Percentiles rank a stretch among this genome's conserved stretches.
Evolutionary conservation across 2,797 vertebrate genomes (phyloP).

Genomic region (Dallia pectoralis): DNA sequence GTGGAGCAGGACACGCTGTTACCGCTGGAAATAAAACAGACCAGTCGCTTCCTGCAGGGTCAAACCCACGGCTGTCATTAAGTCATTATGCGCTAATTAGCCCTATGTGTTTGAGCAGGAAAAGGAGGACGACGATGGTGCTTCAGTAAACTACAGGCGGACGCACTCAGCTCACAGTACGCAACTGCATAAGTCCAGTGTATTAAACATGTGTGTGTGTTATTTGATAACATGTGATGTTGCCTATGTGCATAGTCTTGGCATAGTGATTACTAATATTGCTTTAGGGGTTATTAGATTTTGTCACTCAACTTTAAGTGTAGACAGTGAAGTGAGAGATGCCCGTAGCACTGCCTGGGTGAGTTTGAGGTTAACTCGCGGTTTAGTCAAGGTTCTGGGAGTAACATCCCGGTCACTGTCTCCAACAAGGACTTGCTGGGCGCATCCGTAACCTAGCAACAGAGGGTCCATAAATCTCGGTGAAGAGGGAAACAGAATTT

Average conservation of each 20-base stretch:
- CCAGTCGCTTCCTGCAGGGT: conserved; percentile 68
- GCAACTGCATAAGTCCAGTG: conserved; percentile 15
- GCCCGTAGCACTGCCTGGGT: neutral
- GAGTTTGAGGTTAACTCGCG: neutral
- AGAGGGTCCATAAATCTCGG: conserved; percentile 49
- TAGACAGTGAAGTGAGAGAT: neutral
- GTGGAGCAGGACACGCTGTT: conserved; percentile 40
- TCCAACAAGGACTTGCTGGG: conserved; percentile 40
- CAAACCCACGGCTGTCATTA: conserved; percentile 69
- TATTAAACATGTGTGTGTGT: conserved; percentile 7
- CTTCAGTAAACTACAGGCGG: conserved; percentile 30
- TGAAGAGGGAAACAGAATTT: conserved; percentile 8
- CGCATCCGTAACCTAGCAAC: conserved; percentile 54
- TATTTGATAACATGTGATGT: conserved; percentile 44
- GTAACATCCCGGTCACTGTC: conserved; percentile 26
- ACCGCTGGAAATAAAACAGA: conserved; percentile 68
- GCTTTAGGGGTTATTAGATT: conserved; percentile 34
- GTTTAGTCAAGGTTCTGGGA: conserved; percentile 40
- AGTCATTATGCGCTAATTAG: conserved; percentile 72
- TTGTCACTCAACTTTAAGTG: conserved; percentile 3
- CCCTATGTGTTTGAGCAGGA: conserved; percentile 48
- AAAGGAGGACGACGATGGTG: conserved; percentile 24
- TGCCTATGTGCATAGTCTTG: conserved; percentile 12
- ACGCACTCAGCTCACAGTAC: conserved; percentile 34
- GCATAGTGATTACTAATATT: conserved; percentile 12